A percentile compares a stretch with the other conserved stretches of the same genome.
These are phyloP conservation scores for Genyomyrus donnyi DNA, from an alignment of 2,113 vertebrate species.

Conservation along the genomic window DNA sequence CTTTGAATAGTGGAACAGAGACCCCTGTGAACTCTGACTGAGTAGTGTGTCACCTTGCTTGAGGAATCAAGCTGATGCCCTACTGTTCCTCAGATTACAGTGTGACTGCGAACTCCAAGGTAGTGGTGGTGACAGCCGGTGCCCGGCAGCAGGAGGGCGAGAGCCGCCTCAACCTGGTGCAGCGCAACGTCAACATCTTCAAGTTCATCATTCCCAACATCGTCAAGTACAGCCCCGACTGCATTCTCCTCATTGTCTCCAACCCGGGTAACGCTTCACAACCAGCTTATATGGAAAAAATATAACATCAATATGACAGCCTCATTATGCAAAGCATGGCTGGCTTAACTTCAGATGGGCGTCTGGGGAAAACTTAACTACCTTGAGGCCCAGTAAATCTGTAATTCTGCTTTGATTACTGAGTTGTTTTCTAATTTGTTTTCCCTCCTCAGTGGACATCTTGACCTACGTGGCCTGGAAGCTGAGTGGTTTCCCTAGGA, in stretches of 20 bases:
- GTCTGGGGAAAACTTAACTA: not conserved
- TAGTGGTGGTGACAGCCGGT: slow-evolving; percentile 92
- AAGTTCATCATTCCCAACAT: slow-evolving; percentile 98
- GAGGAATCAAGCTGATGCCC: not conserved
- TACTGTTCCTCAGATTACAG: slow-evolving; percentile 73
- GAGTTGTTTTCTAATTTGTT: not conserved
- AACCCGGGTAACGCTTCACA: slow-evolving; percentile 76
- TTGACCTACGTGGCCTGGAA: slow-evolving; percentile 98
- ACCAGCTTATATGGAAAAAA: not conserved
- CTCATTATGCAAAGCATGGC: not conserved
- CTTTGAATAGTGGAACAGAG: not conserved
- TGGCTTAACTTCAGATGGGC: not conserved
- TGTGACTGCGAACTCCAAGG: slow-evolving; percentile 86
- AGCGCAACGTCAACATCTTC: slow-evolving; percentile 97
- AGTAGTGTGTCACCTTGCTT: not conserved
- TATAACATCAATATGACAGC: not conserved
- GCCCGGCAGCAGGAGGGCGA: slow-evolving; percentile 96
- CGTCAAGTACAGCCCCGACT: slow-evolving; percentile 93
- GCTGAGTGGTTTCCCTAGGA: slow-evolving; percentile 89
- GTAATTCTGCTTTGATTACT: not conserved
- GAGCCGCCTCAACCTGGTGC: slow-evolving; percentile 93
- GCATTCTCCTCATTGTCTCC: slow-evolving; percentile 88
- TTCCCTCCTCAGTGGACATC: slow-evolving; percentile 73
- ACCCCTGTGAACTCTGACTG: not conserved
- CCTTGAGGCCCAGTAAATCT: not conserved